These are phyloP conservation scores for Isurus oxyrinchus DNA, from an alignment of 2,113 vertebrate genomes.

Conservation along the genomic window DNA sequence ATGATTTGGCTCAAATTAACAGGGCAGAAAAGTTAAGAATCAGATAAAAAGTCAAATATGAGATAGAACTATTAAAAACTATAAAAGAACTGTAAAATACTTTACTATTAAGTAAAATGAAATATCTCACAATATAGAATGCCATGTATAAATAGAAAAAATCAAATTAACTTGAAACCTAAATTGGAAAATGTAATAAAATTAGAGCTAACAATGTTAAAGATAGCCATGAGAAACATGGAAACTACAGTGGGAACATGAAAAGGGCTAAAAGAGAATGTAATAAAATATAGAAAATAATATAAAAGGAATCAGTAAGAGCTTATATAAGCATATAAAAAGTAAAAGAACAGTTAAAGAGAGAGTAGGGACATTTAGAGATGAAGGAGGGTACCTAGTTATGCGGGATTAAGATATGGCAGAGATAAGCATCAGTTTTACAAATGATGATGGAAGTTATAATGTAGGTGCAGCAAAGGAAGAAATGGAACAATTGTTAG, in stretches of 20 bases:
- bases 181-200: background rate
- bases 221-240: background rate
- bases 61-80: background rate
- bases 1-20: background rate
- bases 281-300: background rate
- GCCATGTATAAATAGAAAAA: background rate
- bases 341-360: slow-evolving; percentile 19
- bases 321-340: background rate
- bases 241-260: background rate
- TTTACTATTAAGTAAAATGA: background rate
- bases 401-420: slow-evolving; percentile 8
- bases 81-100: background rate
- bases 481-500: background rate
- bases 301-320: slow-evolving; percentile 13
- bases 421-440: slow-evolving; percentile 14
- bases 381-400: slow-evolving; percentile 3
- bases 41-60: background rate
- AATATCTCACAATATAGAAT: background rate
- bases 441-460: slow-evolving; percentile 23
- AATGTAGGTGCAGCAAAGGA: background rate
- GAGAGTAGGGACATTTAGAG: background rate
- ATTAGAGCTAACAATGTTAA: background rate
- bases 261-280: background rate
- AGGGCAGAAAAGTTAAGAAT: background rate
- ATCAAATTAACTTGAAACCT: slow-evolving; percentile 1